phyloP scores from a whole-genome alignment of 2,797 vertebrate species.

The Iguana delicatissima region DNA sequence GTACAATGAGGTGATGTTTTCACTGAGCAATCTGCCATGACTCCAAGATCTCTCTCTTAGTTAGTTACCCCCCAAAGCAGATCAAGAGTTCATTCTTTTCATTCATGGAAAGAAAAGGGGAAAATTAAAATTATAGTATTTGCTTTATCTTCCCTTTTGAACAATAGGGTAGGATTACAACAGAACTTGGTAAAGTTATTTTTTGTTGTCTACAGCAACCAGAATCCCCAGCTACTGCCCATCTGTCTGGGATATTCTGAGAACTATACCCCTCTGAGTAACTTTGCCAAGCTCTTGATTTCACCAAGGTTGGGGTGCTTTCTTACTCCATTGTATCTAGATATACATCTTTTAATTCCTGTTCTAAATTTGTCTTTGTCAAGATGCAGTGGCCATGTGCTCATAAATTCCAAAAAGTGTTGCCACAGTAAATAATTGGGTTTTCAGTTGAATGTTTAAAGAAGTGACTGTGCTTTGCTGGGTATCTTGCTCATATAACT shows the following conservation, averaged over 20 bases:
- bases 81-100: neutral
- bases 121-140: too few species aligned
- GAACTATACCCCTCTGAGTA: neutral
- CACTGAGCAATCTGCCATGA: neutral
- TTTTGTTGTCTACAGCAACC: neutral
- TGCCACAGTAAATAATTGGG: constrained; percentile 36
- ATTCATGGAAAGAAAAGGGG: too few species aligned
- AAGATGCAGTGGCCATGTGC: constrained; percentile 22
- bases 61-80: neutral
- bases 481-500: constrained; percentile 57
- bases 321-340: neutral
- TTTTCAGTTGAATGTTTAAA: constrained; percentile 42
- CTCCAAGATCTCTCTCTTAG: neutral
- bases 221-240: neutral
- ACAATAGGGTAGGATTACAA: neutral
- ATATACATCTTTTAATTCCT: neutral
- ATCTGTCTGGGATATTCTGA: neutral
- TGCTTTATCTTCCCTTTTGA: neutral
- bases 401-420: constrained; percentile 44
- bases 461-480: constrained; percentile 53
- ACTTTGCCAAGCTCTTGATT: neutral
- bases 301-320: neutral
- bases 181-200: neutral
- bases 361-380: constrained; percentile 44
- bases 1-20: neutral